phyloP scores from a whole-genome alignment of 1,140 invertebrate species.

The Mizuhopecten yessoensis region DNA sequence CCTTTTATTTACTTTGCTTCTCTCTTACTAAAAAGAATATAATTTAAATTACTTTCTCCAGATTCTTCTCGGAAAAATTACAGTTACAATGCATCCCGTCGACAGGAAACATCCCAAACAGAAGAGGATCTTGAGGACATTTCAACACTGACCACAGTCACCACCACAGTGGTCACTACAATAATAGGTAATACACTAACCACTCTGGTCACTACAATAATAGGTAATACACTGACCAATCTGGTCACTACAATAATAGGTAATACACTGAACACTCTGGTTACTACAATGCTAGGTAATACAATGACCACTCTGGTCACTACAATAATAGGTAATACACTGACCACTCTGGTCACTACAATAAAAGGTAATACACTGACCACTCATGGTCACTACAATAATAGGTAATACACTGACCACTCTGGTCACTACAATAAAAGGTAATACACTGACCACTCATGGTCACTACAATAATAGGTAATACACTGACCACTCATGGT shows the following conservation, averaged over 20 bases:
- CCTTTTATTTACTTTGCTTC: too few species aligned
- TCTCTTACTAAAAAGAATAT: too few species aligned
- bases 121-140: background rate
- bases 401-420: conserved; percentile 57
- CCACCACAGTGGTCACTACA: conserved; percentile 64
- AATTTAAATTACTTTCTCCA: background rate
- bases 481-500: background rate
- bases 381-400: conserved; percentile 60
- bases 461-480: background rate
- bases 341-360: conserved; percentile 57
- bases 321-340: background rate
- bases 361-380: conserved; percentile 64
- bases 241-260: background rate
- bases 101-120: background rate
- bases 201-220: background rate
- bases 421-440: background rate
- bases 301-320: background rate
- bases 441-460: background rate
- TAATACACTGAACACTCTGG: background rate
- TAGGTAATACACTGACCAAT: background rate
- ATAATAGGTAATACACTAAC: conserved; percentile 60
- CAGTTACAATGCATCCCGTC: conserved; percentile 1
- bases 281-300: background rate
- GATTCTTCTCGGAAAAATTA: background rate
- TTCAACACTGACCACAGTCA: conserved; percentile 50